Evolutionary conservation across 1,140 invertebrate species (phyloP).

Genomic region (Zaprionus lachaisei): DNA sequence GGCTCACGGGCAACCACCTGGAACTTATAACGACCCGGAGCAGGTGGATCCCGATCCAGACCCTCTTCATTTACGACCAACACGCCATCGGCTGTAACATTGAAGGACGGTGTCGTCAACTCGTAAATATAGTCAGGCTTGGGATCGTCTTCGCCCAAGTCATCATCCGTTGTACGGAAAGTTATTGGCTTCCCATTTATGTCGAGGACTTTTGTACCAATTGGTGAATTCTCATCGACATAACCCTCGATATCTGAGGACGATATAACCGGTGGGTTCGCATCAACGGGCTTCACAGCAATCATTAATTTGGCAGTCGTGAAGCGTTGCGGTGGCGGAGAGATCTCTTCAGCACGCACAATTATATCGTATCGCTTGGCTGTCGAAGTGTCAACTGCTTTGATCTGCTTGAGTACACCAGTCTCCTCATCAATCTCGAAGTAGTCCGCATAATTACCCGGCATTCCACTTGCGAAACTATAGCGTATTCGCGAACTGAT

Average conservation of each 20-base stretch:
- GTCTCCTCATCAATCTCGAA: slow-evolving; percentile 93
- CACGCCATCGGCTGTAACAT: slow-evolving; percentile 89
- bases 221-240: slow-evolving; percentile 93
- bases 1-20: slow-evolving; percentile 91
- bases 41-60: slow-evolving; percentile 94
- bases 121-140: slow-evolving; percentile 92
- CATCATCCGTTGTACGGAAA: slow-evolving; percentile 91
- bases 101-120: slow-evolving; percentile 93
- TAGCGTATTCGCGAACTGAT: slow-evolving; percentile 92
- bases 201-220: slow-evolving; percentile 92
- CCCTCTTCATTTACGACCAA: slow-evolving; percentile 93
- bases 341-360: slow-evolving; percentile 93
- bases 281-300: slow-evolving; percentile 92
- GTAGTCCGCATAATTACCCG: slow-evolving; percentile 90
- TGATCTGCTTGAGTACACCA: slow-evolving; percentile 92
- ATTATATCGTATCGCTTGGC: slow-evolving; percentile 88
- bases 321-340: slow-evolving; percentile 89
- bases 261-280: slow-evolving; percentile 91
- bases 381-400: slow-evolving; percentile 91
- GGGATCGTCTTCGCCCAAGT: slow-evolving; percentile 91
- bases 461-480: slow-evolving; percentile 91
- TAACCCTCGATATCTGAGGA: slow-evolving; percentile 90
- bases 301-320: slow-evolving; percentile 93
- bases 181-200: slow-evolving; percentile 88
- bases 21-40: slow-evolving; percentile 92